Conservation (phyloP, 2,797 vertebrate species). For the Nannoperca australis region DNA sequence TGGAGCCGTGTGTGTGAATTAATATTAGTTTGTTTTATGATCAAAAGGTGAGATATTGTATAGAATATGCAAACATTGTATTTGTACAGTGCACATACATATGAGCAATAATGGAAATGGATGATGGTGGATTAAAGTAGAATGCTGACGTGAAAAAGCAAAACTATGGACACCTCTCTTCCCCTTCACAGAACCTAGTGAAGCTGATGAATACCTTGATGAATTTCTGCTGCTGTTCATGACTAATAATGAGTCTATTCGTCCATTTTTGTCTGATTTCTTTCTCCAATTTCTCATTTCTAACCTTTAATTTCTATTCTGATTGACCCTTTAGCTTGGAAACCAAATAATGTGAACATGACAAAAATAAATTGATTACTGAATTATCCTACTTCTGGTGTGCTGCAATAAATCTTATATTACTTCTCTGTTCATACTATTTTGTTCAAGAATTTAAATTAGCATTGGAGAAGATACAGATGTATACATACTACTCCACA, state of each 20-base stretch:
- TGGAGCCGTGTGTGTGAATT: constrained; percentile 1
- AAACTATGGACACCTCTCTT: neutral
- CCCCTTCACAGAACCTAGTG: neutral
- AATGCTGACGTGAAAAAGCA: constrained; percentile 10
- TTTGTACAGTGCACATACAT: neutral
- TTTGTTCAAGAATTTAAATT: neutral
- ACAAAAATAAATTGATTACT: neutral
- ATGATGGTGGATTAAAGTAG: constrained; percentile 14
- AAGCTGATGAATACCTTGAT: constrained; percentile 17
- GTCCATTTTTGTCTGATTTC: neutral
- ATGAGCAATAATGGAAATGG: neutral
- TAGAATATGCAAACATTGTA: neutral
- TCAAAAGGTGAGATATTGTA: neutral
- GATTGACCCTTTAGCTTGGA: too few species aligned
- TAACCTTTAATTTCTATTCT: neutral
- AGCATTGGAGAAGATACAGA: neutral
- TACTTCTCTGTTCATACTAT: neutral
- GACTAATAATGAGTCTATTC: neutral
- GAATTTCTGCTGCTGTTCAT: neutral
- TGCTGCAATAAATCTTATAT: neutral
- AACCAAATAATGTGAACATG: neutral
- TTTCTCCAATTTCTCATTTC: neutral
- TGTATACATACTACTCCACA: neutral
- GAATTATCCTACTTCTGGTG: neutral
- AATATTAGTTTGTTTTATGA: constrained; percentile 15